Conservation (phyloP, 2,113 vertebrate species). For the Chunga burmeisteri region DNA sequence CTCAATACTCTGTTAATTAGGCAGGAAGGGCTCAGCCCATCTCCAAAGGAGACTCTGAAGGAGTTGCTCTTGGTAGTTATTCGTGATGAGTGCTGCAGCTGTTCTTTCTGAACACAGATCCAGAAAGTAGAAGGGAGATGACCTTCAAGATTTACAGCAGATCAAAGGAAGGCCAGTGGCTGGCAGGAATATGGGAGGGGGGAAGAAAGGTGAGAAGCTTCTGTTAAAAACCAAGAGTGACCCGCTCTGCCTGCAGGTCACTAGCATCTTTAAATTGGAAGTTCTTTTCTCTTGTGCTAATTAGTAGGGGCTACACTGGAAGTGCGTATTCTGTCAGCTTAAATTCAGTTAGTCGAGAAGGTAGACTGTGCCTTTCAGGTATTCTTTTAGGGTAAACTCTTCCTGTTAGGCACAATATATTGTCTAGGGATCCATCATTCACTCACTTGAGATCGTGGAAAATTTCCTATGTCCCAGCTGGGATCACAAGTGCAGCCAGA, state of each 20-base stretch:
- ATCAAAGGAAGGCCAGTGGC: not conserved
- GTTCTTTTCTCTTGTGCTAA: conserved; percentile 25
- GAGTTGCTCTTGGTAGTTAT: not conserved
- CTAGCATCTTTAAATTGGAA: not conserved
- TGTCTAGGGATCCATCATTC: not conserved
- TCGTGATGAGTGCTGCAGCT: not conserved
- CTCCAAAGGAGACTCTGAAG: not conserved
- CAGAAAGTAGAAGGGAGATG: not conserved
- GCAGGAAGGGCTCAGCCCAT: not conserved
- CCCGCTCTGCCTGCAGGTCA: not conserved
- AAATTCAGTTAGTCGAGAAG: not conserved
- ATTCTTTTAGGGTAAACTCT: not conserved
- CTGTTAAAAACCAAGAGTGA: not conserved
- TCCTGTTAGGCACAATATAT: not conserved
- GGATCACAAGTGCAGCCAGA: not conserved
- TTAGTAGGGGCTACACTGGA: not conserved
- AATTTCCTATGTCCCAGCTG: not conserved
- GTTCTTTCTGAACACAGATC: not conserved
- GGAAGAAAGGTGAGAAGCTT: not conserved
- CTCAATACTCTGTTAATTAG: not conserved
- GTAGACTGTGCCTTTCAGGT: not conserved
- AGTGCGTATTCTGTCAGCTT: conserved; percentile 1
- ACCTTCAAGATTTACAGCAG: not conserved
- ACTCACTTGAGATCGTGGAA: not conserved
- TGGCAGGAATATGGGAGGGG: not conserved